Base-by-base conservation (phyloP, 2,113 vertebrate genomes). In the Calcarius ornatus region DNA sequence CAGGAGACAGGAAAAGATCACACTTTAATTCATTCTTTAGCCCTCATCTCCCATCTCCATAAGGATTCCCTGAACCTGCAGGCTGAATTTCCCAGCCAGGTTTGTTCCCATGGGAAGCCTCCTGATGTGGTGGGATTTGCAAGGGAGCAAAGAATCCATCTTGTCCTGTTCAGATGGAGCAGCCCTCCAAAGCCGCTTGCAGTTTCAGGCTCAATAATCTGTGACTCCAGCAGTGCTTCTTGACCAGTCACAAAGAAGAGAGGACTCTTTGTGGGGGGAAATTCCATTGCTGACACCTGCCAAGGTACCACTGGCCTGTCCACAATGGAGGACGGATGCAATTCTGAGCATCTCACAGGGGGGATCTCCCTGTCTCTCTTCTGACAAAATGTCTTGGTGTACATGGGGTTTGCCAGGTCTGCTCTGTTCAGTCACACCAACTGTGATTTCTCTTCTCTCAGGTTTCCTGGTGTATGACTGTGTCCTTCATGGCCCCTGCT, bases 321-420 rank as follows among this genome's bases (percentile, higher is more conserved):
- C 65, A 31, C 21, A 73, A 40, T 0, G 0, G n/a, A 69, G 59
- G 57, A 27, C 0, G 0, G 1, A 57, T 59, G 23, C 27, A 50
- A 4, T 43, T 14, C 80, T 57, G 37, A 83, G 51, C 31, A 18
- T 1, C 1, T 76, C 1, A 1, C 23, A 3, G 18, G 9, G 8
- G 16, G 54, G 8, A 21, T 54, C 30, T 70, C 48, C 61, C 28
- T 42, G 12, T 59, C 33, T 70, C 40, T 64, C 40, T 53, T 53
- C 38, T 88, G 64, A 54, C 56, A 65, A 15, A 64, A 66, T 25
- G 27, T 13, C 12, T 73, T 72, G 11, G 21, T 60, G 9, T 35
- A 8, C 1, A 2, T 0, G 0, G 42, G 10, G 47, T 79, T 90
- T 81, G 57, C 31, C 70, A 54, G 27, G 53, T 63, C 63, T 37